Conservation (phyloP, 2,888 invertebrate genomes). For the Gastracanthus pulcherrimus region DNA sequence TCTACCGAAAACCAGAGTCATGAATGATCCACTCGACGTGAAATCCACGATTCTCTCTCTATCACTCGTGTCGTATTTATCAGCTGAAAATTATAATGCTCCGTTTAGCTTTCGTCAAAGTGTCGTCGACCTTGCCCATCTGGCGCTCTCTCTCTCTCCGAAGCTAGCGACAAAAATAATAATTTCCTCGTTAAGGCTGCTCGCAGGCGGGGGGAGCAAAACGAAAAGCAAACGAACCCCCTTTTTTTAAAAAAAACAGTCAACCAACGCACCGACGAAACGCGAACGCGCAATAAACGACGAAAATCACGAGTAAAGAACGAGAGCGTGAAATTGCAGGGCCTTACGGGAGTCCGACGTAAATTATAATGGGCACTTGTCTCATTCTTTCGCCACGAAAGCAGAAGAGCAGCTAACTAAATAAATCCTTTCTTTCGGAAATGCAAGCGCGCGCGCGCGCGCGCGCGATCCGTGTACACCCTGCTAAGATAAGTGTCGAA, state of each 20-base stretch:
- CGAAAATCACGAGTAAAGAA: constrained; percentile 20
- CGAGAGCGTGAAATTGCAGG: constrained; percentile 50
- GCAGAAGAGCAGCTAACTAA: background rate
- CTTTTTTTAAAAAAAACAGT: background rate
- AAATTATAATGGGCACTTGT: constrained; percentile 25
- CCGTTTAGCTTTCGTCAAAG: constrained; percentile 14
- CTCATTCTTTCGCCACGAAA: background rate
- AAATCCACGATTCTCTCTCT: background rate
- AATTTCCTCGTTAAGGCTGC: constrained; percentile 35
- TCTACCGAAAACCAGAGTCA: background rate
- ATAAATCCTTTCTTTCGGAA: constrained; percentile 21
- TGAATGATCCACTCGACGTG: background rate
- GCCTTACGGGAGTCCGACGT: constrained; percentile 14
- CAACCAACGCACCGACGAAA: background rate
- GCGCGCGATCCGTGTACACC: too few relatives aligned
- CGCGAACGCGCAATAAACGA: constrained; percentile 4
- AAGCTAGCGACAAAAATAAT: constrained; percentile 21
- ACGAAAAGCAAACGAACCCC: constrained; percentile 32
- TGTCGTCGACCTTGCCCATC: constrained; percentile 28
- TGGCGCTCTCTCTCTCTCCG: background rate
- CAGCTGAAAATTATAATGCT: background rate
- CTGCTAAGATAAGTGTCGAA: too few relatives aligned
- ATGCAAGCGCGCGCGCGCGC: too few relatives aligned
- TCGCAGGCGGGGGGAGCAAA: background rate
- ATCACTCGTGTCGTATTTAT: background rate